These are phyloP conservation scores for Zosterops pallidus DNA, from an alignment of 2,113 vertebrate genomes.

Conservation along the genomic window DNA sequence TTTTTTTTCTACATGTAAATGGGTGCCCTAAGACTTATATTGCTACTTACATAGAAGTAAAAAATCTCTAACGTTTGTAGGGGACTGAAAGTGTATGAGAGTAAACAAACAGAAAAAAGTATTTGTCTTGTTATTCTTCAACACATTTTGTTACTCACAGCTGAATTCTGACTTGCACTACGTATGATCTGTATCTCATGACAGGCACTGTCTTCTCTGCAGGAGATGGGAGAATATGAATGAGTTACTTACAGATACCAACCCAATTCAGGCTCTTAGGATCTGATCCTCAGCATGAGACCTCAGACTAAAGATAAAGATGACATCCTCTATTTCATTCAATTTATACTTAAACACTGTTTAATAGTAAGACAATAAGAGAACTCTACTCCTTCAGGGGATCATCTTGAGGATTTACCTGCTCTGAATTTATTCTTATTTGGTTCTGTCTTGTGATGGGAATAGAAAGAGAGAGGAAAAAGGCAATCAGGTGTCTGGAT, in stretches of 20 bases:
- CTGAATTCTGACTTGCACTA: not conserved
- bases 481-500: not conserved
- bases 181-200: not conserved
- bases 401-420: not conserved
- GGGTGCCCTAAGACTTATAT: not conserved
- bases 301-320: not conserved
- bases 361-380: not conserved
- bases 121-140: not conserved
- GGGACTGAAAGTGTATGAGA: not conserved
- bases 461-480: not conserved
- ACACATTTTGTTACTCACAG: not conserved
- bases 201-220: not conserved
- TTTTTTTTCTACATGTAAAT: not conserved
- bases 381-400: not conserved
- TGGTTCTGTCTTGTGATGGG: not conserved
- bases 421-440: not conserved
- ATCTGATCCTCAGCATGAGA: not conserved
- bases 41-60: accelerated
- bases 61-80: not conserved
- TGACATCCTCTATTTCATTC: not conserved
- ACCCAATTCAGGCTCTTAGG: not conserved
- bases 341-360: not conserved
- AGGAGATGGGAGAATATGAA: not conserved
- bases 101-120: not conserved
- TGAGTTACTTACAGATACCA: not conserved